phyloP scores from a whole-genome alignment of 92 coral and sea anemone genomes.

The Desmophyllum pertusum region DNA sequence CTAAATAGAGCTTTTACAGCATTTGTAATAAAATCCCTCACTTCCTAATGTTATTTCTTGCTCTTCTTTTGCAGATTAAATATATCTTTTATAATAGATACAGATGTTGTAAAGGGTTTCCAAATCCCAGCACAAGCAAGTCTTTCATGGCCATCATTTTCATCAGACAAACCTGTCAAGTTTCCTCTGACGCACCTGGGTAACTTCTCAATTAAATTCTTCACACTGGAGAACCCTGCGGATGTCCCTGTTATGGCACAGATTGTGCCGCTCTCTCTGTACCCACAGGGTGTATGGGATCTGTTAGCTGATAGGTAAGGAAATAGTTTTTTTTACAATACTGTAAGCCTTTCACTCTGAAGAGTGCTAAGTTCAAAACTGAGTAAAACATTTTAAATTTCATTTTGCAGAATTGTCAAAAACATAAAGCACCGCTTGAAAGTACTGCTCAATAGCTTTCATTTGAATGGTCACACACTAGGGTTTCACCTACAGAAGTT shows the following conservation, averaged over 20 bases:
- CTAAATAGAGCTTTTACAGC: no score
- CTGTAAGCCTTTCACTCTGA: no score
- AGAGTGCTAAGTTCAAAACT: no score
- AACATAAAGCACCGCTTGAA: no score
- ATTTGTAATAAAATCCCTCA: neutral
- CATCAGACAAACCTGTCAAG: slow-evolving; percentile 93
- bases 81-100: slow-evolving; percentile 76
- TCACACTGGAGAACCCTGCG: slow-evolving; percentile 88
- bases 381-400: no score
- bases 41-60: neutral
- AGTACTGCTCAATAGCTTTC: no score
- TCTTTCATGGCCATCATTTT: slow-evolving; percentile 90
- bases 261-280: slow-evolving; percentile 79
- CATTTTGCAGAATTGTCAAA: no score
- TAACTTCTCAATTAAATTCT: slow-evolving; percentile 78
- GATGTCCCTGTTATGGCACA: slow-evolving; percentile 86
- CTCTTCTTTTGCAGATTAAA: slow-evolving; percentile 59
- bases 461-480: no score
- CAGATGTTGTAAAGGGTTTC: slow-evolving; percentile 87
- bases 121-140: slow-evolving; percentile 74
- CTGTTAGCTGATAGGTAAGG: slow-evolving; percentile 80
- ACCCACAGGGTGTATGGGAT: slow-evolving; percentile 87
- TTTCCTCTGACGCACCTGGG: slow-evolving; percentile 97
- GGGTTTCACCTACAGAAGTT: no score
- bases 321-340: no score